Base-by-base conservation (phyloP, 1,140 invertebrate species). In the Belonocnema kinseyi region DNA sequence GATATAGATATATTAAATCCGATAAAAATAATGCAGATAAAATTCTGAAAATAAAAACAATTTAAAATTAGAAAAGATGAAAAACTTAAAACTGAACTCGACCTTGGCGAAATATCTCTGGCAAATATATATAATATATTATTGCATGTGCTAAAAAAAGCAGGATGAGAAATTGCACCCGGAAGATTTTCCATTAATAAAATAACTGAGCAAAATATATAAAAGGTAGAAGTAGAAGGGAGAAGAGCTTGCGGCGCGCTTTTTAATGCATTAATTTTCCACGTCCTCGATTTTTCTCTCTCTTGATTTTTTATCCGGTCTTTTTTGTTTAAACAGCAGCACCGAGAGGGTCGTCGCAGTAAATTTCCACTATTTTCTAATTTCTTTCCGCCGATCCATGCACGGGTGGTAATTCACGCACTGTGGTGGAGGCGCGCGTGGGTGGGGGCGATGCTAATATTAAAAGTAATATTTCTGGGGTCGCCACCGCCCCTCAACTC, bases 391-490 rank as follows among this genome's bases (percentile, higher is more conserved):
- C 76, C 75, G 58, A 66, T 66, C 26, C 61, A 66, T 66, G 61
- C 61, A 66, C 71, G 21, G 53, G 72, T 76, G 73, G 61, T 66
- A 66, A 66, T 66, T 66, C 61, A 66, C 61, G 61, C 61, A 66
- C 61, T 33, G 33, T 13, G 61, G 61, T 66, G 33, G 52, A 81
- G 72, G 75, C 50, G 61, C 75, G 51, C 40, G 72, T 58, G 80
- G 72, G 82, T 66, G 82, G 83, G 80, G 77, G 74, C 77, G 82
- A 84, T 88, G 82, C 86, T 88, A 87, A 88, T 87, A 87, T 88
- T 88, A 88, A 87, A 88, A 85, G 85, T 88, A 87, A 88, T 88
- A 88, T 88, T 88, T 88, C 85, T 86, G 78, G 72, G 79, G 80
- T 74, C 75, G 77, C 80, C 76, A 73, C 82, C 72, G 76, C 83